phyloP scores from a whole-genome alignment of 2,888 invertebrate genomes.

The Diaperis boleti region DNA sequence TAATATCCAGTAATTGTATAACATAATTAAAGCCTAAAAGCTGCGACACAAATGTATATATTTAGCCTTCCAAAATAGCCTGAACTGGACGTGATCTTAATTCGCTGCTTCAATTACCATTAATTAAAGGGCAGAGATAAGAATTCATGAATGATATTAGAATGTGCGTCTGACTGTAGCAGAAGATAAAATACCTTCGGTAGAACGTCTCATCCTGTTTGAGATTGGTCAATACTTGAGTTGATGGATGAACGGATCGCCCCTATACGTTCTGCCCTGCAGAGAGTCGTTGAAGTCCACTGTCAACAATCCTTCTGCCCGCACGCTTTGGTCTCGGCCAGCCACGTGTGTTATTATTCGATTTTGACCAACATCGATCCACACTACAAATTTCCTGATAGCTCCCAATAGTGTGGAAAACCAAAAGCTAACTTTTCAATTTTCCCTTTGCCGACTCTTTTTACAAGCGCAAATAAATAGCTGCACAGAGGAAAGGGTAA shows the following conservation, averaged over 20 bases:
- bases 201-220: constrained; percentile 53
- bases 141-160: constrained; percentile 47
- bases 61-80: no score
- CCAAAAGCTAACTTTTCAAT: constrained; percentile 3
- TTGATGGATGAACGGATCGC: constrained; percentile 59
- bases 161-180: constrained; percentile 53
- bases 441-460: background rate
- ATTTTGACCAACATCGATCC: constrained; percentile 32
- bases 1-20: no score
- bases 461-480: no score
- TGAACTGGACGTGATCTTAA: no score
- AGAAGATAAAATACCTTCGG: constrained; percentile 52
- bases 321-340: constrained; percentile 10
- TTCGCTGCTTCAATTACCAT: constrained; percentile 28
- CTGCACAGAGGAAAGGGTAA: no score
- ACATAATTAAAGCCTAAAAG: no score
- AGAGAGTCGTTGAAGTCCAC: constrained; percentile 46
- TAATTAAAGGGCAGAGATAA: constrained; percentile 47
- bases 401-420: background rate
- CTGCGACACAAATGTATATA: no score
- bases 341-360: constrained; percentile 41
- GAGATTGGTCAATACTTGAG: constrained; percentile 60
- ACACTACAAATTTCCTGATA: constrained; percentile 25
- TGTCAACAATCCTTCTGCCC: constrained; percentile 46
- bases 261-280: constrained; percentile 48